Conservation (phyloP, 2,797 vertebrate species). For the Steatocranus sp. region DNA sequence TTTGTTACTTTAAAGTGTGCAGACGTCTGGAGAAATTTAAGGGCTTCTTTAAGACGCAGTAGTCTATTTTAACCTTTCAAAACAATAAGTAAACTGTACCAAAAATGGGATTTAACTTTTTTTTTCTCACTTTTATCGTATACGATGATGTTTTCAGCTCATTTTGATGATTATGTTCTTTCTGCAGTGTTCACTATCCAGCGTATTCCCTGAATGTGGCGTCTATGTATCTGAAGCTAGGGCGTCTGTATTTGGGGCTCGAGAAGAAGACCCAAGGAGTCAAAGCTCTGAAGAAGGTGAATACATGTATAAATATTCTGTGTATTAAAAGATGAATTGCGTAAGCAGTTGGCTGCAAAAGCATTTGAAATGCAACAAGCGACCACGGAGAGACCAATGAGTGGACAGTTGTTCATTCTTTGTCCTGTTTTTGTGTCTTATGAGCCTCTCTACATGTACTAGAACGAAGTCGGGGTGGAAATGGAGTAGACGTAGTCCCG, state of each 20-base stretch:
- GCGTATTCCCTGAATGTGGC: conserved; percentile 95
- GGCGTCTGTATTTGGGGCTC: conserved; percentile 88
- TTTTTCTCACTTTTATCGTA: rapidly evolving
- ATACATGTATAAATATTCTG: neutral
- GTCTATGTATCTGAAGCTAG: conserved; percentile 97
- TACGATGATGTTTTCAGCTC: neutral
- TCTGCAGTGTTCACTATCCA: conserved; percentile 89
- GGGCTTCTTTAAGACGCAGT: neutral
- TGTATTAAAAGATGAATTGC: neutral
- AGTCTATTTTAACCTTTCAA: neutral
- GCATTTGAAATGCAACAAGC: neutral
- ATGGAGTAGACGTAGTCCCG: neutral
- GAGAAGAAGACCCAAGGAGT: conserved; percentile 84
- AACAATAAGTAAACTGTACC: neutral
- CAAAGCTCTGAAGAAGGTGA: conserved; percentile 89
- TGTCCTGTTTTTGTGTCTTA: neutral
- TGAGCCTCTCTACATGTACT: neutral
- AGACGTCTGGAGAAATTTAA: neutral
- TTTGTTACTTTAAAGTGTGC: neutral
- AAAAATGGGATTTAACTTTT: neutral
- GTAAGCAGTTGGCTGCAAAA: neutral
- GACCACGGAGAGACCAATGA: neutral
- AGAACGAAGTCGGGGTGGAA: neutral
- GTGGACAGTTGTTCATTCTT: neutral
- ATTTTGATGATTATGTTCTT: neutral